Evolutionary conservation across 2,797 vertebrate species (phyloP).

Genomic region (Aselliscus stoliczkanus): DNA sequence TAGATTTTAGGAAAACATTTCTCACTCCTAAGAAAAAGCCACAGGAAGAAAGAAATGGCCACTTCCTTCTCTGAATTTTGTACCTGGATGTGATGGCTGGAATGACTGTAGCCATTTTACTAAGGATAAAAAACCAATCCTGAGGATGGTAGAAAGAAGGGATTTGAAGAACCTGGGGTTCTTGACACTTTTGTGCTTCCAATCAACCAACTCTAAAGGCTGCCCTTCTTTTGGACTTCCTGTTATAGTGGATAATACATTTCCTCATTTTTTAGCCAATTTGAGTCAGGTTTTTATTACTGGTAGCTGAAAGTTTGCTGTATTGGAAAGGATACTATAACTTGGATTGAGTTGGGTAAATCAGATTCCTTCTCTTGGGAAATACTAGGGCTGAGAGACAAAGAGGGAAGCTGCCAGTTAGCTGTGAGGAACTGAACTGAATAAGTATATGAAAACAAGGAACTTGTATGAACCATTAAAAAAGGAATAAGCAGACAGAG

Average conservation of each 20-base stretch:
- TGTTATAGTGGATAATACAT: background rate
- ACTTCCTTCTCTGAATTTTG: background rate
- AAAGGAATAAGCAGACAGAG: background rate
- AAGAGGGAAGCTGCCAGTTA: background rate
- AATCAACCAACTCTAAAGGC: background rate
- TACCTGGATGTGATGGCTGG: background rate
- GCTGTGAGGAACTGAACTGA: background rate
- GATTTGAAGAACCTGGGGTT: background rate
- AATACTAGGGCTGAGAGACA: background rate
- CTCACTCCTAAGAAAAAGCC: conserved; percentile 2
- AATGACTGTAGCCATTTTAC: background rate
- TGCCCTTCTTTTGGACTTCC: background rate
- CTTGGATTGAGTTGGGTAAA: background rate
- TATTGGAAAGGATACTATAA: background rate
- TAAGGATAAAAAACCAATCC: background rate
- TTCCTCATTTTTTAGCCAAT: background rate
- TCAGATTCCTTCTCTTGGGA: background rate
- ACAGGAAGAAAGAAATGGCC: background rate
- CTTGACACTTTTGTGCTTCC: background rate
- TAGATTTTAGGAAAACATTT: background rate
- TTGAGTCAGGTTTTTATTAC: background rate
- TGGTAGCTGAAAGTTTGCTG: background rate
- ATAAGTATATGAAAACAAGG: background rate
- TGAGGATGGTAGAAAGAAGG: background rate
- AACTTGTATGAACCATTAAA: background rate